Evolutionary conservation across 2,888 invertebrate species (phyloP).

Genomic region (Mesopsocus fuscifrons): DNA sequence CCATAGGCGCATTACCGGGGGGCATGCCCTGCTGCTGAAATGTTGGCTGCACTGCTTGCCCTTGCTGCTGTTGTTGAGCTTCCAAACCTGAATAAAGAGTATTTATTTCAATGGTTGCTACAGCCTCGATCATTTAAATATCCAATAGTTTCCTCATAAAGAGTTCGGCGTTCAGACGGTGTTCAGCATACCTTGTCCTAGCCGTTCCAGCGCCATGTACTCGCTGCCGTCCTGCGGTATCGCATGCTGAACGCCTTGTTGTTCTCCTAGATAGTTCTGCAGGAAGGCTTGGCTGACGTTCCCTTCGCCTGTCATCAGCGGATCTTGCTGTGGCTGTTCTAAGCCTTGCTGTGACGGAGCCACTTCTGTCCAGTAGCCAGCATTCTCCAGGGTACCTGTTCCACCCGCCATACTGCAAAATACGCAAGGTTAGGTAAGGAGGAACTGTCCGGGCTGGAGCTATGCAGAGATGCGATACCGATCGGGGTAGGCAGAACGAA

Average conservation of each 20-base stretch:
- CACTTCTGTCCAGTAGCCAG: constrained; percentile 3
- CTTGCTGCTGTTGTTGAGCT: constrained; percentile 1
- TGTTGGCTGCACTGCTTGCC: too few relatives aligned
- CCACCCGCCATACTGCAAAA: too few relatives aligned
- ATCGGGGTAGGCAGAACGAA: too few relatives aligned
- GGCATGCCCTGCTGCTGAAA: neutral
- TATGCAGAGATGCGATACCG: too few relatives aligned
- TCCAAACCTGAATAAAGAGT: constrained; percentile 1
- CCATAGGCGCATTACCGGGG: neutral
- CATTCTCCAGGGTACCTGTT: too few relatives aligned
- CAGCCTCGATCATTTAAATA: too few relatives aligned
- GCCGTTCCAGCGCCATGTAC: neutral
- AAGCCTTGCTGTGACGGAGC: neutral
- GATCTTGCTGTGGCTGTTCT: constrained; percentile 8
- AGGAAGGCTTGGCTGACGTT: neutral
- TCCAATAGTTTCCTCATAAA: too few relatives aligned
- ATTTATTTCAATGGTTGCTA: too few relatives aligned
- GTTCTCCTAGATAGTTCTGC: neutral
- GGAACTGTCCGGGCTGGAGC: too few relatives aligned
- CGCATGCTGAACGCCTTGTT: neutral
- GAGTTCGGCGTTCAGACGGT: too few relatives aligned
- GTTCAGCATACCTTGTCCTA: neutral
- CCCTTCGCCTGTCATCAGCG: constrained; percentile 4
- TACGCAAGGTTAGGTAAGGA: too few relatives aligned
- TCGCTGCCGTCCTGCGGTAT: neutral